phyloP scores from a whole-genome alignment of 2,797 vertebrate genomes.

The Fratercula arctica region DNA sequence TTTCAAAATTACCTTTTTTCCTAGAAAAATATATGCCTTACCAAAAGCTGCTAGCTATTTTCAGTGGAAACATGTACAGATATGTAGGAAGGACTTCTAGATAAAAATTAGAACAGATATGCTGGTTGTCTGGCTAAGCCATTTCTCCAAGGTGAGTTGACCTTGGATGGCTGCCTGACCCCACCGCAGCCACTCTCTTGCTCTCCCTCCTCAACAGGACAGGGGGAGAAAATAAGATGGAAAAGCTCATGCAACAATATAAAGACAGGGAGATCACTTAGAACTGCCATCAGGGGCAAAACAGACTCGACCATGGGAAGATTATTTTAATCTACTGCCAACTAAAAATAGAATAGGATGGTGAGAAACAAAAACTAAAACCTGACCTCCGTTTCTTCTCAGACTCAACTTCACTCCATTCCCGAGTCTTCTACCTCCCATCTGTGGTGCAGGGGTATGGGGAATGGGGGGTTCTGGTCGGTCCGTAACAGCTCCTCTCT shows the following conservation, averaged over 20 bases:
- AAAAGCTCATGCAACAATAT: background rate
- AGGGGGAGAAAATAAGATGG: accelerated
- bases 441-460: background rate
- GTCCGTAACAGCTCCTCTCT: background rate
- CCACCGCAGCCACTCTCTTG: background rate
- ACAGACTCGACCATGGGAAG: background rate
- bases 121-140: background rate
- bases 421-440: background rate
- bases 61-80: background rate
- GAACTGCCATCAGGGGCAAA: background rate
- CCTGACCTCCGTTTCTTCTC: background rate
- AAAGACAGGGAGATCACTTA: background rate
- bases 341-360: background rate
- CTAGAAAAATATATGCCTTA: background rate
- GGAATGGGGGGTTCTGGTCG: background rate
- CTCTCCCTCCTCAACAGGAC: background rate
- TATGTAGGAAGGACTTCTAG: background rate
- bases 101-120: background rate
- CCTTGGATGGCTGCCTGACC: background rate
- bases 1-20: background rate
- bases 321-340: background rate
- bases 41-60: background rate
- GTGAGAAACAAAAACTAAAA: background rate
- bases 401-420: background rate
- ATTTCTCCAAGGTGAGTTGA: background rate